Conservation (phyloP, 2,113 vertebrate species). For the Sebastes fasciatus region DNA sequence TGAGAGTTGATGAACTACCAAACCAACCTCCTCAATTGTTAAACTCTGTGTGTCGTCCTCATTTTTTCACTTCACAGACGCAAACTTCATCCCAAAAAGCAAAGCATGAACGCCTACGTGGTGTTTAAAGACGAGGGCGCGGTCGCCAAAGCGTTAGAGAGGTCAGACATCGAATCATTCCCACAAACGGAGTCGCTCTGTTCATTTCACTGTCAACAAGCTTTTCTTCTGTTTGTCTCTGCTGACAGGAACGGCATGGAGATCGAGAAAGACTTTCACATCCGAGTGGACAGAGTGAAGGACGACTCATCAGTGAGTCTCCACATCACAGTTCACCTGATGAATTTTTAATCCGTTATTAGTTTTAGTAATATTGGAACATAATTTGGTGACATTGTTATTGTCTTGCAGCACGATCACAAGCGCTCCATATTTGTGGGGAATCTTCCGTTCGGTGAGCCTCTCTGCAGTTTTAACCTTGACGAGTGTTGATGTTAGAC, state of each 20-base stretch:
- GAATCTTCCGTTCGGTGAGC: slow-evolving; percentile 95
- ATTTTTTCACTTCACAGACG: slow-evolving; percentile 77
- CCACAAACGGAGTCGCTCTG: too few relatives aligned
- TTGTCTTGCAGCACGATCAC: slow-evolving; percentile 88
- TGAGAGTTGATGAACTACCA: neutral
- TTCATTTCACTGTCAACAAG: fast-evolving
- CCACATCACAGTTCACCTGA: neutral
- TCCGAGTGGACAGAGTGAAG: slow-evolving; percentile 91
- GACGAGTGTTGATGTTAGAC: neutral
- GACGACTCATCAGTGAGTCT: slow-evolving; percentile 41
- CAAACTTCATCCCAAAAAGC: slow-evolving; percentile 89
- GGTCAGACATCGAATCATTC: slow-evolving; percentile 73
- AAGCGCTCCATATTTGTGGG: slow-evolving; percentile 93
- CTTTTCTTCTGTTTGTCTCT: neutral
- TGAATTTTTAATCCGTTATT: too few relatives aligned
- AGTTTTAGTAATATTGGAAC: too few relatives aligned
- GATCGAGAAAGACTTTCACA: slow-evolving; percentile 87
- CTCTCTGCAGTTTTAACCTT: fast-evolving
- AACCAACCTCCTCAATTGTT: neutral
- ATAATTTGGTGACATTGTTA: neutral
- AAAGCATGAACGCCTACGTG: slow-evolving; percentile 92
- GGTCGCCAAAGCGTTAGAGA: slow-evolving; percentile 85
- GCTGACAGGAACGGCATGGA: slow-evolving; percentile 90
- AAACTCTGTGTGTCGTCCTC: neutral
- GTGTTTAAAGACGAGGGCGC: slow-evolving; percentile 89